Evolutionary conservation across 2,797 vertebrate species (phyloP), one percentile per base, ranked within the genome.

Genomic region (Acanthis flammea): DNA sequence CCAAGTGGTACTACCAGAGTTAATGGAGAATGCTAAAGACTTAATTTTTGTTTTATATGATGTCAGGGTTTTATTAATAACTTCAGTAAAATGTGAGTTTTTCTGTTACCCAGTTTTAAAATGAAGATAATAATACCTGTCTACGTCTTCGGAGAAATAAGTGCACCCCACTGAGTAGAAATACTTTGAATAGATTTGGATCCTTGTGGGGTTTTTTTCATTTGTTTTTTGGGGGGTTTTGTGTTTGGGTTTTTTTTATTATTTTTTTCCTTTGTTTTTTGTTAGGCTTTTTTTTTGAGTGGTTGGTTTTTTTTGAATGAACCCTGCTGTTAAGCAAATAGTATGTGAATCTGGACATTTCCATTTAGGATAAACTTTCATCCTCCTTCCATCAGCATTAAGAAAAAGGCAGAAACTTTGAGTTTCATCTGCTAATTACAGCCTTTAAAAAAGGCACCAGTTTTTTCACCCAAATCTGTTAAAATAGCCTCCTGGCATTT

Each of bases 391-490:
- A 58, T 12, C 10, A 76, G 5, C 24, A 50, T 68, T 70, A 31
- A 71, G 41, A 50, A 66, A 68, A 66, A 65, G 6, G 8, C 12
- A 67, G 23, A 63, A 86, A 30, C 12, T 30, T 51, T 55, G 21
- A 2, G 5, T 82, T 90, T 70, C 10, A 70, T 11, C 3, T 42
- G 7, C 7, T 76, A 60, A 31, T 44, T 60, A 42, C 3, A 5
- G 3, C 1, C 17, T 7, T 57, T 30, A 57, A 48, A 21, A 85
- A 21, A 30, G 27, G 7, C 5, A 61, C 1, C 3, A 3, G 1
- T 16, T 82, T 85, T 81, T 86, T 22, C 27, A 50, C 4, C 6
- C 13, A 54, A 33, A 71, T 47, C 33, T 53, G 12, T 37, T 80
- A 41, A 79, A 80, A 83, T 3, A 76, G 1, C 16, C 7, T 80